These are phyloP conservation scores for Heliconius himera DNA, from an alignment of 1,140 invertebrate species.

Conservation along the genomic window DNA sequence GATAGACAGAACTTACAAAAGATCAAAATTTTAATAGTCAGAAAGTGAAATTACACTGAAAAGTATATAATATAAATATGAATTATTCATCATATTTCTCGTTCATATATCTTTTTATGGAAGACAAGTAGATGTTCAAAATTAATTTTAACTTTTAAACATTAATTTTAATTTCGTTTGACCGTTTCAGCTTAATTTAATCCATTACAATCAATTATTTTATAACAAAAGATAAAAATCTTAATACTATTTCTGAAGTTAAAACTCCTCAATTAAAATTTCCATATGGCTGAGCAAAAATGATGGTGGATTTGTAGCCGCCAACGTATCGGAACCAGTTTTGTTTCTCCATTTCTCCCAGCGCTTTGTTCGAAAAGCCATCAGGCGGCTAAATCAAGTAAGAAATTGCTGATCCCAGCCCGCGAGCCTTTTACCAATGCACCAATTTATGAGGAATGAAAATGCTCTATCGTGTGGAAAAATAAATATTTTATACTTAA, in stretches of 20 bases:
- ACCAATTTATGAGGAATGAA: slow-evolving; percentile 47
- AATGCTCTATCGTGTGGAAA: slow-evolving; percentile 46
- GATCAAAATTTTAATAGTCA: no score
- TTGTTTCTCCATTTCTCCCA: slow-evolving; percentile 59
- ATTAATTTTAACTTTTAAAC: no score
- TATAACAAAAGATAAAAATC: not conserved
- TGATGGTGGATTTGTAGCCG: slow-evolving; percentile 28
- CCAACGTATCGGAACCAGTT: slow-evolving; percentile 37
- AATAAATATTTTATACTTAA: slow-evolving; percentile 14
- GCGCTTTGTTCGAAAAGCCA: slow-evolving; percentile 67
- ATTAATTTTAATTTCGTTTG: not conserved
- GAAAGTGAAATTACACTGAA: no score
- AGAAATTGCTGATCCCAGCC: slow-evolving; percentile 70
- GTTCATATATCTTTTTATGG: no score
- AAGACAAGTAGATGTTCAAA: no score
- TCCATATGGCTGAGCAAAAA: slow-evolving; percentile 38
- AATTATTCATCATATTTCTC: no score
- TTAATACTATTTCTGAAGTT: slow-evolving; percentile 12
- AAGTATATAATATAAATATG: no score
- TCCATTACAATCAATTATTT: not conserved
- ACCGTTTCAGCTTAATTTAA: no score
- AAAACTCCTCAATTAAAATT: slow-evolving; percentile 39
- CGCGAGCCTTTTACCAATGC: slow-evolving; percentile 32
- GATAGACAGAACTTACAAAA: not conserved
- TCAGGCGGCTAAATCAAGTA: slow-evolving; percentile 73